Percentiles rank a stretch among this genome's conserved stretches.
These are phyloP conservation scores for Trinectes maculatus DNA, from an alignment of 2,113 vertebrate species.

Conservation along the genomic window DNA sequence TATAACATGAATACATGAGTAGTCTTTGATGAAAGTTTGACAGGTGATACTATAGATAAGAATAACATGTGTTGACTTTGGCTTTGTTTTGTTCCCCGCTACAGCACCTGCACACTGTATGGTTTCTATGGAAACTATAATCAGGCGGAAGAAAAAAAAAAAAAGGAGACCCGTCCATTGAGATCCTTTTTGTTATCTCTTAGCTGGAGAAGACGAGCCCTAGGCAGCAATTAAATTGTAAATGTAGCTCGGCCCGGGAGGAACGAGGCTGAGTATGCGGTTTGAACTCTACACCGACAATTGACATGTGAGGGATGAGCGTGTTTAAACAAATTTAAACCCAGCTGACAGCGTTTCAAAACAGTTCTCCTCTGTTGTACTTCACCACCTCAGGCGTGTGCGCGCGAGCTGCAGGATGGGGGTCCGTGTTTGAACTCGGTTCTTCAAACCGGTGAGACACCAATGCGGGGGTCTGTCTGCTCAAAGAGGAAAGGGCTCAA, in stretches of 20 bases:
- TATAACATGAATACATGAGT: background rate
- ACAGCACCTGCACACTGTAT: conserved; percentile 57
- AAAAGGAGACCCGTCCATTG: conserved; percentile 58
- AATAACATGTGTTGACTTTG: conserved; percentile 36
- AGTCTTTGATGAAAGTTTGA: conserved; percentile 31
- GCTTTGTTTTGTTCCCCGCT: conserved; percentile 45
- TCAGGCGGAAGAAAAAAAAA: conserved; percentile 46
- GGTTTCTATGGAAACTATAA: conserved; percentile 79
- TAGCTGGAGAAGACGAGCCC: conserved; percentile 50
- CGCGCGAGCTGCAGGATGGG: conserved; percentile 17
- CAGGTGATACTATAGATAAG: conserved; percentile 24
- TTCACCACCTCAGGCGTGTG: conserved; percentile 36
- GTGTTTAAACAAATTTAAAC: conserved; percentile 49
- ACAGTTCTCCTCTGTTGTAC: conserved; percentile 8
- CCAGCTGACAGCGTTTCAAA: conserved; percentile 54
- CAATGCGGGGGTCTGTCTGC: conserved; percentile 37
- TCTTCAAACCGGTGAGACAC: conserved; percentile 50
- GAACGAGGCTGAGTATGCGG: conserved; percentile 23
- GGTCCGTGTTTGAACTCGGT: conserved; percentile 52
- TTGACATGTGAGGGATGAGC: conserved; percentile 40
- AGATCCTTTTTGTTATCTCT: conserved; percentile 71
- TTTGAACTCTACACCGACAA: conserved; percentile 46
- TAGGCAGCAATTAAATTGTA: conserved; percentile 71
- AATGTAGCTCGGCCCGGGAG: conserved; percentile 49
- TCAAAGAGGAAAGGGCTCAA: conserved; percentile 52